phyloP scores from a whole-genome alignment of 2,113 vertebrate species.

The Hippocampus zosterae region DNA sequence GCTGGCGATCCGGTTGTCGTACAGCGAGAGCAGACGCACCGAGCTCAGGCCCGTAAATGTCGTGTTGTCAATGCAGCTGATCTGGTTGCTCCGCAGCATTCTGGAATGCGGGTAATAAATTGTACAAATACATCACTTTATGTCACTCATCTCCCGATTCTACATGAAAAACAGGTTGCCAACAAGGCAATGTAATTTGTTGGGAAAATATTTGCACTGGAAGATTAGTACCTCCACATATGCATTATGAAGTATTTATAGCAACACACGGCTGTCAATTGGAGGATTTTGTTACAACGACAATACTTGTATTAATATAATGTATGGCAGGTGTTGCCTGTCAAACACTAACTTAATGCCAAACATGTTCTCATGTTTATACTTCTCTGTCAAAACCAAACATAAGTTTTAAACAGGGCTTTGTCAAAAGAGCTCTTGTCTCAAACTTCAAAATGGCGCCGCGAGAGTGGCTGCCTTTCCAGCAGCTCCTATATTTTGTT shows the following conservation, averaged over 20 bases:
- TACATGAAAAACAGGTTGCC: neutral
- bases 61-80: conserved; percentile 91
- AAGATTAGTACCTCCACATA: neutral
- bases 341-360: neutral
- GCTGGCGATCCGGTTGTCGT: conserved; percentile 92
- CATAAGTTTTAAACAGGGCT: neutral
- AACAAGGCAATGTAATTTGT: neutral
- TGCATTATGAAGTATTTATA: conserved; percentile 1
- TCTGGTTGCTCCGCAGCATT: conserved; percentile 93
- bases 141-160: neutral
- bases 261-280: neutral
- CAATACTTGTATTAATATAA: neutral
- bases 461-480: no score
- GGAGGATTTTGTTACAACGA: neutral
- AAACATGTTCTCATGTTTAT: neutral
- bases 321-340: neutral
- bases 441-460: no score
- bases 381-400: neutral
- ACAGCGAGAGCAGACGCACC: conserved; percentile 90
- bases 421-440: neutral
- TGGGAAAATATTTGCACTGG: conserved; percentile 2
- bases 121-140: neutral
- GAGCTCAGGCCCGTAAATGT: conserved; percentile 94
- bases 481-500: no score
- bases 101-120: conserved; percentile 55